Percentiles rank a stretch among this genome's conserved stretches.
These are phyloP conservation scores for Lasiurus cinereus DNA, from an alignment of 2,113 vertebrate genomes.

Conservation along the genomic window DNA sequence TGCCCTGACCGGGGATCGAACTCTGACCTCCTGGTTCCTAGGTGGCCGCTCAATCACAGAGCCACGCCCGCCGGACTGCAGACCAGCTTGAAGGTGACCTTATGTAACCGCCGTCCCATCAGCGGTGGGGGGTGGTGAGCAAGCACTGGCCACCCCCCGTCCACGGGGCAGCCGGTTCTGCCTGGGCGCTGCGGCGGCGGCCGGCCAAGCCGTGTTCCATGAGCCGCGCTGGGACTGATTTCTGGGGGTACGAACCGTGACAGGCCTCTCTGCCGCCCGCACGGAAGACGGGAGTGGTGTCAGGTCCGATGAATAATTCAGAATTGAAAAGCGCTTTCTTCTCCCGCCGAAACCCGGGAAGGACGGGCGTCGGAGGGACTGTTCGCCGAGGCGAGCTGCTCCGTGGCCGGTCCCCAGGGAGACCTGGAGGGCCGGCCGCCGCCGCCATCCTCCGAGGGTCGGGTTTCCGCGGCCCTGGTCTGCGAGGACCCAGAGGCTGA, in stretches of 20 bases:
- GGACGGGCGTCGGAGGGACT: no score
- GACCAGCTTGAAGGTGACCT: neutral
- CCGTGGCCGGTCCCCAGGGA: constrained; percentile 46
- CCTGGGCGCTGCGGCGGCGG: neutral
- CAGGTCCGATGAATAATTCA: constrained; percentile 79
- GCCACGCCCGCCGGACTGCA: no score
- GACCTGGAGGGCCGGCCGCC: neutral
- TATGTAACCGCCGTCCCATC: neutral
- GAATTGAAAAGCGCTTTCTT: constrained; percentile 71
- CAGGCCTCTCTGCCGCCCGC: constrained; percentile 57
- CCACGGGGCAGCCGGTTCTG: neutral
- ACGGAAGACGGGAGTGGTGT: constrained; percentile 76
- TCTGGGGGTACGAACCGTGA: constrained; percentile 65
- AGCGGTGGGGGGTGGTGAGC: no score
- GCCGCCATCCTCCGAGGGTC: neutral
- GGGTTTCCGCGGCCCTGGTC: neutral
- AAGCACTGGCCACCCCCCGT: no score
- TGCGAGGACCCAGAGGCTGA: neutral
- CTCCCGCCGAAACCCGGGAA: no score
- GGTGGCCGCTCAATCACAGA: no score
- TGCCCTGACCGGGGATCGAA: no score
- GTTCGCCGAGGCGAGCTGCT: neutral
- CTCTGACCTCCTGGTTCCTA: no score
- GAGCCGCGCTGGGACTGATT: constrained; percentile 71
- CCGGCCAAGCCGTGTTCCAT: constrained; percentile 57